Percentiles rank a stretch among this genome's conserved stretches.
These are phyloP conservation scores for Hirundichthys speculiger DNA, from an alignment of 2,113 vertebrate species.

Conservation along the genomic window DNA sequence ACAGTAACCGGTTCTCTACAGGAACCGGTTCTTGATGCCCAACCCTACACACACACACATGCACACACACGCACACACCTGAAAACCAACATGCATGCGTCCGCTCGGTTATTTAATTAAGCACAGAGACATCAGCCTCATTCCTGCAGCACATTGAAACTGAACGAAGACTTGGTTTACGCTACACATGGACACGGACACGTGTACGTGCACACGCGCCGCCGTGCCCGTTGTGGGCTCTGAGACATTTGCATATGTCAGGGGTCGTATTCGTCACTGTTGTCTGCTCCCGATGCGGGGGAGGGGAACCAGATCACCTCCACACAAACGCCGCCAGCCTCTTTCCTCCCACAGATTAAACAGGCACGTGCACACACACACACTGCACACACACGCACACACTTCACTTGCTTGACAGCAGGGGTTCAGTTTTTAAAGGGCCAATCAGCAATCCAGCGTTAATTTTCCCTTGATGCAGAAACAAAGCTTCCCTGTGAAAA, in stretches of 20 bases:
- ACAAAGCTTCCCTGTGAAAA: neutral
- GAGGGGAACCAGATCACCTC: conserved; percentile 53
- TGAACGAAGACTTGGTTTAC: too few species aligned
- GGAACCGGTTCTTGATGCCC: too few species aligned
- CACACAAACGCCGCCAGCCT: conserved; percentile 52
- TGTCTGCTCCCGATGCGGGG: conserved; percentile 49
- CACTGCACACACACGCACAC: conserved; percentile 20
- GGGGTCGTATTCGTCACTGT: conserved; percentile 66
- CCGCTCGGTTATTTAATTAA: too few species aligned
- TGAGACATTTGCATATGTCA: conserved; percentile 74
- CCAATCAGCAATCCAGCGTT: conserved; percentile 8
- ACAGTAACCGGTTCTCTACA: too few species aligned
- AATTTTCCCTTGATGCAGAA: conserved; percentile 1
- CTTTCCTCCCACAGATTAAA: conserved; percentile 22
- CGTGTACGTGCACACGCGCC: too few species aligned
- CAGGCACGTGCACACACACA: neutral
- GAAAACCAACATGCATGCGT: conserved; percentile 23
- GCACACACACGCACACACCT: neutral
- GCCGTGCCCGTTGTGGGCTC: conserved; percentile 58
- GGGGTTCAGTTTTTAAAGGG: conserved; percentile 51
- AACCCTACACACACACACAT: conserved; percentile 12
- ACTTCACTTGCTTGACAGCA: conserved; percentile 36
- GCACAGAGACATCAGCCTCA: too few species aligned
- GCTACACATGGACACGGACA: too few species aligned
- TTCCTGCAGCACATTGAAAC: too few species aligned